Evolutionary conservation across 2,797 vertebrate genomes (phyloP), one percentile per base, ranked within the genome.

Genomic region (Enteromius argenteus): DNA sequence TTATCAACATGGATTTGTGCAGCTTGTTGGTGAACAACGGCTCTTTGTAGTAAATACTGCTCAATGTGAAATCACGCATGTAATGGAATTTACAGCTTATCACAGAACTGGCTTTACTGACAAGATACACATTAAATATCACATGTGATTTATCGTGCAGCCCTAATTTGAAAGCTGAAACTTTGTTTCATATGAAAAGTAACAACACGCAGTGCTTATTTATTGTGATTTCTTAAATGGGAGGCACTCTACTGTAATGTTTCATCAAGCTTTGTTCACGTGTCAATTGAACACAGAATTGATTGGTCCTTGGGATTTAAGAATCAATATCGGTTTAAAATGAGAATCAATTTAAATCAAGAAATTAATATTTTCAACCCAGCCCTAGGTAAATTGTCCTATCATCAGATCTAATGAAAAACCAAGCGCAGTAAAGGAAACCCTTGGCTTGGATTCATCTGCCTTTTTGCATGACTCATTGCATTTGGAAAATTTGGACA

Each of bases 401-500:
- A 64, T 21, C 27, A 67, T 37, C 44, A 37, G 15, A 35, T 32
- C 44, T 51, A 23, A 67, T 27, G 56, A 66, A 51, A 78, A 51
- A 19, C 1, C 44, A 67, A 53, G 62, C 1, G 2, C 8, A 35
- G 19, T 53, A 11, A 17, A 51, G 62, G 62, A 79, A 68, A 53
- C 30, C 21, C 1, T 68, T 37, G 46, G 64, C 21, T n/a, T 13
- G 2, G 14, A 17, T 53, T 53, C 32, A 79, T 37, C 32, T 68
- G 46, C 30, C n/a, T 19, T 79, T 68, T 68, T 68, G 32, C 64
- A 39, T 39, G 14, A 80, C 21, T 80, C 46, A 68, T 68, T 56
- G 14, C 13, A 68, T 68, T 80, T 80, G 32, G 19, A 60, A 37
- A 80, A 80, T 68, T 23, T 51, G 14, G 8, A 35, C 3, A 5